Evolutionary conservation across 1,140 invertebrate genomes (phyloP).

Genomic region (Hydropsyche tenuis): DNA sequence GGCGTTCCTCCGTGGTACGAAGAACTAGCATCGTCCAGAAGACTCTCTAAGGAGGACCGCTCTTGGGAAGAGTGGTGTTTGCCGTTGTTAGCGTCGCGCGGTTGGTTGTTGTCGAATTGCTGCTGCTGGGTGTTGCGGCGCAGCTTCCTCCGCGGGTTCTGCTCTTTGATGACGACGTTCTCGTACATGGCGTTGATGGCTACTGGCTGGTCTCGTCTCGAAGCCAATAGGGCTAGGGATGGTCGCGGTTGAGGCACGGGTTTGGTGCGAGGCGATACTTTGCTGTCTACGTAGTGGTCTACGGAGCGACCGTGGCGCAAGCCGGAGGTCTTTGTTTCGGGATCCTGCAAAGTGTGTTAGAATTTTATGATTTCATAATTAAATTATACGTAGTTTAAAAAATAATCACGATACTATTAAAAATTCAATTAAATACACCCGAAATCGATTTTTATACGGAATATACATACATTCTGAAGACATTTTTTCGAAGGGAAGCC

Average conservation of each 20-base stretch:
- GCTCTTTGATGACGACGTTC: constrained; percentile 73
- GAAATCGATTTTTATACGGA: too few species aligned
- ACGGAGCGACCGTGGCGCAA: constrained; percentile 74
- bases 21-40: constrained; percentile 64
- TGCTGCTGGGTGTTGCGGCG: constrained; percentile 65
- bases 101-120: constrained; percentile 67
- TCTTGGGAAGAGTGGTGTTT: constrained; percentile 61
- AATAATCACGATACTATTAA: too few species aligned
- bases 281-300: constrained; percentile 76
- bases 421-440: too few species aligned
- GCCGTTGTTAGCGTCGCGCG: constrained; percentile 64
- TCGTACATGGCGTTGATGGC: constrained; percentile 77
- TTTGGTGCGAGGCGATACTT: constrained; percentile 57
- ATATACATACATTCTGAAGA: too few species aligned
- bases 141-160: constrained; percentile 75
- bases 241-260: constrained; percentile 58
- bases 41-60: constrained; percentile 70
- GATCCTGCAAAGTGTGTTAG: constrained; percentile 54
- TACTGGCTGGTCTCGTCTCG: constrained; percentile 67
- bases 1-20: constrained; percentile 55
- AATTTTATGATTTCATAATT: too few species aligned
- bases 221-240: constrained; percentile 53
- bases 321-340: constrained; percentile 62
- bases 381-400: too few species aligned
- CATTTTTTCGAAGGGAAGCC: too few species aligned